Base-by-base conservation (phyloP, 2,113 vertebrate genomes). In the Apaloderma vittatum region DNA sequence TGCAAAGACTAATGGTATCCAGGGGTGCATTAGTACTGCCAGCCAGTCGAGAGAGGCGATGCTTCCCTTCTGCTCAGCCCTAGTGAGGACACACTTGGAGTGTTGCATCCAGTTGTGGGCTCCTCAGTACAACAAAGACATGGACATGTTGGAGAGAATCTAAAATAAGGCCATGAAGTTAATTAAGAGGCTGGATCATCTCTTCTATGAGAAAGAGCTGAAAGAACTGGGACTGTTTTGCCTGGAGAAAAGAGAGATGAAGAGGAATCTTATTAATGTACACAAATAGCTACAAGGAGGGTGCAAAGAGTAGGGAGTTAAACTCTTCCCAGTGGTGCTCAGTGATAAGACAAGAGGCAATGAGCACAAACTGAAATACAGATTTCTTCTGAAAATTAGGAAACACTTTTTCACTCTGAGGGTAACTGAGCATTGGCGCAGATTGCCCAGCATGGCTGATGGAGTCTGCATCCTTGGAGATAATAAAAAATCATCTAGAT, bases 361-460 rank as follows among this genome's bases (percentile, higher is more conserved):
- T 7, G 7, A 15, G 11, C 12, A 49, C 30, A 40, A 24, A 27
- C 0, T 18, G 16, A 79, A 65, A 45, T 8, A 21, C 5, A 36
- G 6, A 15, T 4, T 88, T 7, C 9, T 58, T 45, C 27, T 52
- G 68, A 71, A 62, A 8, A 32, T 26, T 8, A 59, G 45, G 22
- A 70, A 68, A n/a, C 8, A 67, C 8, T 34, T 77, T 26, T 52
- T 62, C 36, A n/a, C 7, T 36, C 6, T 43, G 11, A 57, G 3
- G 8, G 18, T 73, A 45, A 55, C 15, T 0, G 1, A 71, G 4
- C 12, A n/a, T 16, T 43, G 24, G 6, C 45, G 34, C 6, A 18
- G 23, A 4, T 46, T 62, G 34, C 19, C 24, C 36, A 57, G 36
- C 36, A 12, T 19, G 8, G 3, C 34, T 19, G 7, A 40, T 73